Base-by-base conservation (phyloP, 2,797 vertebrate species). In the Falco naumanni region DNA sequence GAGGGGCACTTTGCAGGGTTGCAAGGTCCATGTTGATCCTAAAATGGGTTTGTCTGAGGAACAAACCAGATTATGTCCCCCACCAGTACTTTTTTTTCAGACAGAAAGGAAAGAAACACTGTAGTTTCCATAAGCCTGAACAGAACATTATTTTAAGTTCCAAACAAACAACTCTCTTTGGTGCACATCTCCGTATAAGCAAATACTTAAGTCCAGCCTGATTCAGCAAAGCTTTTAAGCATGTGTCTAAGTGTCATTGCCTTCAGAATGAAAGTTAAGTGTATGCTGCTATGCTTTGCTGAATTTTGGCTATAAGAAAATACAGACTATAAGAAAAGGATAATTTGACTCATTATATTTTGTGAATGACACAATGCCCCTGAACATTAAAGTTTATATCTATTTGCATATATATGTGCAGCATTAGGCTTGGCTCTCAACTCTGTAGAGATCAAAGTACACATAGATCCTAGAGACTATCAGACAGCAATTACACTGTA, bases 351-450 rank as follows among this genome's bases (percentile, higher is more conserved):
- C 84, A 92, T 96, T 97, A 91, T 95, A 90, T 89, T 95, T 96
- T 92, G 95, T 91, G 92, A 96, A 96, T 91, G 90, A 96, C 96
- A 97, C 95, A 72, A 93, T 90, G 82, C 93, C 92, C 95, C 93
- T 90, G 89, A 96, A 96, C 85, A 93, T 84, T 96, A 84, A 92
- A 92, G 82, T 96, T 97, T 85, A 69, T 84, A 92, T 93, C 89
- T 94, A 88, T 96, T 97, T 97, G 95, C 96, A 96, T 94, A 93
- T 95, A 94, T 94, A 93, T 86, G 63, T 56, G 64, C 72, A 89
- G 82, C 91, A 93, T 91, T 92, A 93, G 84, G 87, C 82, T 95
- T 87, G 83, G 79, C 79, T 93, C 79, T 93, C 79, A 87, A n/a
- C 61, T 91, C 82, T 79, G 77, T 24, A 64, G 90, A 96, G 92